Percentiles rank a stretch among this genome's conserved stretches.
phyloP scores from a whole-genome alignment of 2,113 vertebrate species.

The Ascaphus truei region DNA sequence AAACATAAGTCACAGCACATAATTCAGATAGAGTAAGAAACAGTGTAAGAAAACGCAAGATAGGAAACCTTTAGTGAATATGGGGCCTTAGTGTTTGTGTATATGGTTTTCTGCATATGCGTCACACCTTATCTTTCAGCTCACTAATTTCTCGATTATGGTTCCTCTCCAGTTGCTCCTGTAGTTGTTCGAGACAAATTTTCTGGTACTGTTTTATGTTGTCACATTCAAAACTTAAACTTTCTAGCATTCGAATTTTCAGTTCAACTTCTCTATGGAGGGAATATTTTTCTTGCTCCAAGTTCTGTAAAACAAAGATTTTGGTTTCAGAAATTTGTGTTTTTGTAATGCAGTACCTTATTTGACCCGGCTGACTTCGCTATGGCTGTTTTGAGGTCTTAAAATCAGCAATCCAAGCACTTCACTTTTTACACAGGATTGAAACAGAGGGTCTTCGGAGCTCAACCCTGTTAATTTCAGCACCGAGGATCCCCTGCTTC shows the following conservation, averaged over 20 bases:
- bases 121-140: slow-evolving; percentile 84
- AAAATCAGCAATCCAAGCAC: not conserved
- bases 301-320: slow-evolving; percentile 55
- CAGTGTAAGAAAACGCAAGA: no score
- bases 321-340: not conserved
- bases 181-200: slow-evolving; percentile 67
- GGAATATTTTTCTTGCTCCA: slow-evolving; percentile 85
- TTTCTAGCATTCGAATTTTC: slow-evolving; percentile 82
- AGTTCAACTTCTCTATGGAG: slow-evolving; percentile 83
- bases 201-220: slow-evolving; percentile 78
- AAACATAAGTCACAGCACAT: no score
- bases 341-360: no score
- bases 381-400: fast-evolving
- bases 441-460: no score
- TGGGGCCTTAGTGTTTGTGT: no score
- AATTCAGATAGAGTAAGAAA: no score
- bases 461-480: no score
- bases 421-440: no score
- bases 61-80: no score
- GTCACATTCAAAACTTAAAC: slow-evolving; percentile 81
- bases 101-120: no score
- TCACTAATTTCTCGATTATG: slow-evolving; percentile 67
- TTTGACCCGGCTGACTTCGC: no score
- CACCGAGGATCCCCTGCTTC: no score
- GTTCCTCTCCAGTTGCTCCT: slow-evolving; percentile 66